A percentile compares a stretch with the other conserved stretches of the same genome.
Evolutionary conservation across 2,113 vertebrate species (phyloP).

Genomic region (Peromyscus maniculatus): DNA sequence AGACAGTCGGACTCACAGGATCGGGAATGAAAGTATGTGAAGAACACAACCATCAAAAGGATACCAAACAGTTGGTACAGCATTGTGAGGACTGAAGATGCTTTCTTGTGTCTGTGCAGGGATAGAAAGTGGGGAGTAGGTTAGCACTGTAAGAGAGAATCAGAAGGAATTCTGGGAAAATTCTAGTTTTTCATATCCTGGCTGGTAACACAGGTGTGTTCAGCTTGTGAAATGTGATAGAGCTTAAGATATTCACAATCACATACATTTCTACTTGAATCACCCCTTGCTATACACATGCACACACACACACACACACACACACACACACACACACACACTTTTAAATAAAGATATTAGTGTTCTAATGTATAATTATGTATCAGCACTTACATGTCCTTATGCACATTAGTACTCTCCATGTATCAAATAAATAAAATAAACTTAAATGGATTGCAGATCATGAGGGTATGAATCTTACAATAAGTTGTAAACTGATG

Average conservation of each 20-base stretch:
- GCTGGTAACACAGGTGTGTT: neutral
- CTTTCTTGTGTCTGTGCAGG: neutral
- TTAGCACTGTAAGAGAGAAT: neutral
- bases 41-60: neutral
- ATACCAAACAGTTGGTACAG: neutral
- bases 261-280: neutral
- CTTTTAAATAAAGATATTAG: neutral
- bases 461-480: neutral
- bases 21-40: neutral
- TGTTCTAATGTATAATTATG: neutral
- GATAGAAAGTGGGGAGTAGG: fast-evolving
- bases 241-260: neutral
- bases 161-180: fast-evolving
- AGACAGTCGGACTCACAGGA: neutral
- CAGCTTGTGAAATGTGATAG: neutral
- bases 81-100: neutral
- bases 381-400: neutral
- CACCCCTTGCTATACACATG: neutral
- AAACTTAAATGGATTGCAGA: neutral
- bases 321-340: neutral
- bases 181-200: neutral
- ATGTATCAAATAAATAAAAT: neutral
- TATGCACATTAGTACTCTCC: neutral
- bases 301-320: neutral
- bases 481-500: neutral